Base-by-base conservation (phyloP, 2,888 invertebrate species). In the Catocala nupta region DNA sequence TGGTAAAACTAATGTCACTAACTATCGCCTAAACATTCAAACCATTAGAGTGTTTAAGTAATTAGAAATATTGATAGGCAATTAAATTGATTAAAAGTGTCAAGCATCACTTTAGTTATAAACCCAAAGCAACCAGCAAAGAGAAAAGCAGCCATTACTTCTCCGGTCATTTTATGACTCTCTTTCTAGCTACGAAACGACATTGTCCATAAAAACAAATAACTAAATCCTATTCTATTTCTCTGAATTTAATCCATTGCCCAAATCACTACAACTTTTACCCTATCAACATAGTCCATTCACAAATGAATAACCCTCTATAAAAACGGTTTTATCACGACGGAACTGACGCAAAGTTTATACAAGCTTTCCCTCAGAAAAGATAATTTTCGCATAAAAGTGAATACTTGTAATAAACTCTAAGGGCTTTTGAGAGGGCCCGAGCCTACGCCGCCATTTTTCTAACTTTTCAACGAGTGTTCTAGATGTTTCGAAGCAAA, bases 331-430 rank as follows among this genome's bases (percentile, higher is more conserved):
- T 70, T 71, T 75, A 75, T 75, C 70, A 63, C 36, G 5, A 34
- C 56, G 48, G 52, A 58, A 49, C 60, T 59, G 59, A 53, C 59
- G 65, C 70, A 64, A 71, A 66, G 36, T 61, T 68, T 71, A 63
- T 61, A 55, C 56, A 62, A 51, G 55, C 60, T 68, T 60, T 67
- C 65, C 63, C 65, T 58, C 63, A 48, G 64, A 72, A 75, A 69
- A 77, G 75, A 77, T 77, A 77, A 77, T 77, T 75, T 68, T 65
- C 63, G 13, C 77, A 73, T 77, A 73, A 77, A 77, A 72, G 60
- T 68, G 68, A 75, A 77, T 71, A 68, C 53, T 55, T 53, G 62
- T 68, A 65, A 77, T 77, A 77, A 77, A 77, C 58, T 73, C 43
- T 36, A 63, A 70, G 63, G 65, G 60, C 55, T 63, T 65, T 52